Evolutionary conservation across 2,888 invertebrate genomes (phyloP).

Genomic region (Diarsia dahlii): DNA sequence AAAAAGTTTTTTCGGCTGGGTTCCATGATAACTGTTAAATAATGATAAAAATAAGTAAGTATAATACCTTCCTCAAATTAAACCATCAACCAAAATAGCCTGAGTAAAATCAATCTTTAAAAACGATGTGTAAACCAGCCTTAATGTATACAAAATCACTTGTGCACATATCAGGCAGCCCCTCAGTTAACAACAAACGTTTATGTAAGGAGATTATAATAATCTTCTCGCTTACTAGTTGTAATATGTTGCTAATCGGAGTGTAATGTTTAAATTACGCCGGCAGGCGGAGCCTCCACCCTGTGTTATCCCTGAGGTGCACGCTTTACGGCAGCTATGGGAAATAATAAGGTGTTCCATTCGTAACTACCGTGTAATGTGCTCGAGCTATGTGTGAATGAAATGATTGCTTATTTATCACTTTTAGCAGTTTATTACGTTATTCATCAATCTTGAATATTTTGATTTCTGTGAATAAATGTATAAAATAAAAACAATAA

Average conservation of each 20-base stretch:
- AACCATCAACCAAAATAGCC: not conserved
- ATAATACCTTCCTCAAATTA: not conserved
- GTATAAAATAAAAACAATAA: not conserved
- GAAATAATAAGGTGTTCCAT: constrained; percentile 46
- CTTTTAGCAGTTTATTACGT: not conserved
- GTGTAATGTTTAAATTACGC: constrained; percentile 41
- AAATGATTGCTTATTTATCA: constrained; percentile 11
- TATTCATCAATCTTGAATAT: not conserved
- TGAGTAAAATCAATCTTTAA: not conserved
- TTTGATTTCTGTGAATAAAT: not conserved
- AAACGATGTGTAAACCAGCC: not conserved
- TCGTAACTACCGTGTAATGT: constrained; percentile 21
- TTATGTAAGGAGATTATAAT: constrained; percentile 42
- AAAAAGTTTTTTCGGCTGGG: not conserved
- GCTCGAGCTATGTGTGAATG: not conserved
- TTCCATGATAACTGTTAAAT: not conserved
- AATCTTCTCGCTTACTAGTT: constrained; percentile 53
- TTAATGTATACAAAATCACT: constrained; percentile 30
- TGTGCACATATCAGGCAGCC: constrained; percentile 17
- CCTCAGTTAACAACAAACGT: constrained; percentile 40
- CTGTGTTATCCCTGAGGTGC: constrained; percentile 32
- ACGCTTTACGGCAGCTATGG: constrained; percentile 18
- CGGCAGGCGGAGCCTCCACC: constrained; percentile 21
- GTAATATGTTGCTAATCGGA: constrained; percentile 49
- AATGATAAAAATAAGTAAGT: not conserved